Evolutionary conservation across 2,888 invertebrate genomes (phyloP), one percentile per base, ranked within the genome.

Genomic region (Drosophila merina): DNA sequence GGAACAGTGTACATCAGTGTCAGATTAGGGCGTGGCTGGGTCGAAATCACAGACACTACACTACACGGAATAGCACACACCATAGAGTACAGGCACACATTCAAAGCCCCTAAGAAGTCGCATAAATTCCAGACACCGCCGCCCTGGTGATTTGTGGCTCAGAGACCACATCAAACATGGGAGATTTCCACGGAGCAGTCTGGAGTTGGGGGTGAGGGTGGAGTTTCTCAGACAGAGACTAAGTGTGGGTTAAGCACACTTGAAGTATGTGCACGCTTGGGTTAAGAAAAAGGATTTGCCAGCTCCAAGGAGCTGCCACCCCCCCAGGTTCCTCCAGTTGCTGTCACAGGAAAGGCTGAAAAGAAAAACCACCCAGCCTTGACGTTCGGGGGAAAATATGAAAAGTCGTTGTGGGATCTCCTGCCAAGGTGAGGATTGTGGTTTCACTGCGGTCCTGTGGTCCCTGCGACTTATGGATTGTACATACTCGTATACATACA

Each of bases 251-350:
- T 85, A 85, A 85, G 86, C 77, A 82, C 72, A 85, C 83, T 85
- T 79, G 80, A 82, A 73, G 88, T 75, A 79, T 86, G 88, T 69
- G 72, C 74, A 66, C 52, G 74, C 69, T 72, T 75, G 75, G 67
- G 77, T 79, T 86, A 82, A 83, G 88, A 77, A 82, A 87, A 87
- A 83, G 82, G 88, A 88, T 82, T 87, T 87, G 57, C 66, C 59
- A 68, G 62, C 63, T 49, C 54, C 63, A 44, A 44, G 44, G 55
- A 56, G 14, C 47, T 4, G 36, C 36, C 36, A 28, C 40, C 14
- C 4, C 38, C 28, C 28, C 36, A 9, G 25, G 59, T 74, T 31
- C n/a, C n/a, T n/a, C 3, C 28, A n/a, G 47, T 6, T 38, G 25
- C 59, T 67, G 70, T 70, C 54, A 54, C 71, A 57, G 42, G 50